Conservation (phyloP, 2,888 invertebrate species). For the Leucophora obtusa region DNA sequence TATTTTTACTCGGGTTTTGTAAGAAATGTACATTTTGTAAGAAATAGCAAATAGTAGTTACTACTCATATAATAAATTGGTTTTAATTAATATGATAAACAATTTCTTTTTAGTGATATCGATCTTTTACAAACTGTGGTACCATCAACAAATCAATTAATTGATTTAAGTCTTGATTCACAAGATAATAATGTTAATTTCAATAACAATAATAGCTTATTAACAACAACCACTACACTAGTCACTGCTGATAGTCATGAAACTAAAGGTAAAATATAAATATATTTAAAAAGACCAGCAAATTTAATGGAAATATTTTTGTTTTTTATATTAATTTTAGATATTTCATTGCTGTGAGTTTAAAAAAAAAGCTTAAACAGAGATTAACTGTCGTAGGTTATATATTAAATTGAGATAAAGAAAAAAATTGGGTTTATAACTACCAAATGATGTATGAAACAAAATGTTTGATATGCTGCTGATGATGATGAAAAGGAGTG, state of each 20-base stretch:
- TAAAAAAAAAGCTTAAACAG: conserved; percentile 62
- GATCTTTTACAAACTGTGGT: conserved; percentile 76
- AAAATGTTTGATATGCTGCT: conserved; percentile 41
- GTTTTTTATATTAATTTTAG: conserved; percentile 61
- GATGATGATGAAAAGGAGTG: conserved; percentile 41
- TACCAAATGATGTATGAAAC: conserved; percentile 69
- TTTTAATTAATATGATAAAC: too few species aligned
- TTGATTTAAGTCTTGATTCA: conserved; percentile 78
- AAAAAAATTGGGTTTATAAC: conserved; percentile 16
- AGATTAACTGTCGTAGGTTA: conserved; percentile 64
- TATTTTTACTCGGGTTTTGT: too few species aligned
- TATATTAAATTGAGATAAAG: conserved; percentile 46
- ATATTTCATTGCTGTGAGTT: conserved; percentile 79
- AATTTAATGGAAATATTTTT: not conserved
- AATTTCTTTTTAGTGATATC: conserved; percentile 73
- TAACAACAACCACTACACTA: conserved; percentile 77
- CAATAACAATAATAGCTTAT: conserved; percentile 78
- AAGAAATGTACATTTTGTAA: too few species aligned
- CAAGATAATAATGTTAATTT: conserved; percentile 75
- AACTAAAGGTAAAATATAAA: conserved; percentile 74
- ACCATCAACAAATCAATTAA: conserved; percentile 76
- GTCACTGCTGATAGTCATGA: conserved; percentile 80
- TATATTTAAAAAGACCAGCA: not conserved
- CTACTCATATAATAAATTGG: too few species aligned
- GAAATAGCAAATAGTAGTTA: too few species aligned